These are phyloP conservation scores for Tenthredo livida DNA, from an alignment of 2,888 invertebrate genomes.

Conservation along the genomic window DNA sequence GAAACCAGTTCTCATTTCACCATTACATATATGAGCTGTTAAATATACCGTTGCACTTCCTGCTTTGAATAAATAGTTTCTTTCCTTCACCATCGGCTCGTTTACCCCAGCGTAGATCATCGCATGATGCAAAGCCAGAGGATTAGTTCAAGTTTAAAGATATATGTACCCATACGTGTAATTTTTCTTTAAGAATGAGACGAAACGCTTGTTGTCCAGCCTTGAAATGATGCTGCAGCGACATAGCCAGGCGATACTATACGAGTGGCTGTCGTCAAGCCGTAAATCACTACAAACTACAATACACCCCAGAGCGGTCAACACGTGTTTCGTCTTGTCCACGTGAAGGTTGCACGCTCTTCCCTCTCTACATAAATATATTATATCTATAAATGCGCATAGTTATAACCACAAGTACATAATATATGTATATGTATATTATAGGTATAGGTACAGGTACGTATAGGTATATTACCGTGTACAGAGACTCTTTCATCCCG, in stretches of 20 bases:
- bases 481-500: constrained; percentile 26
- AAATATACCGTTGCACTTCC: constrained; percentile 42
- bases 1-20: constrained; percentile 38
- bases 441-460: not conserved
- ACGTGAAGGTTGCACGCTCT: constrained; percentile 24
- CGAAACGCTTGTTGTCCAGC: constrained; percentile 13
- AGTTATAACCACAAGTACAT: not conserved
- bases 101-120: not conserved
- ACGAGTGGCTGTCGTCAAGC: constrained; percentile 35
- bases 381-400: constrained; percentile 35
- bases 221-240: not conserved
- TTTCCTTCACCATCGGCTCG: not conserved
- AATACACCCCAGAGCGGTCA: constrained; percentile 44
- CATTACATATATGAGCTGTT: constrained; percentile 11
- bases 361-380: constrained; percentile 34
- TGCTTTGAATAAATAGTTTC: constrained; percentile 11
- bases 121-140: constrained; percentile 2
- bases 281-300: constrained; percentile 49
- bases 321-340: constrained; percentile 48
- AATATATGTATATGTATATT: not conserved
- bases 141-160: constrained; percentile 29
- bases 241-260: not conserved
- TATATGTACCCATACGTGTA: not conserved
- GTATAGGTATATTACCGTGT: not conserved
- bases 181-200: constrained; percentile 12